A percentile compares a stretch with the other conserved stretches of the same genome.
phyloP scores from a whole-genome alignment of 2,888 invertebrate species.

The Tuta absoluta region DNA sequence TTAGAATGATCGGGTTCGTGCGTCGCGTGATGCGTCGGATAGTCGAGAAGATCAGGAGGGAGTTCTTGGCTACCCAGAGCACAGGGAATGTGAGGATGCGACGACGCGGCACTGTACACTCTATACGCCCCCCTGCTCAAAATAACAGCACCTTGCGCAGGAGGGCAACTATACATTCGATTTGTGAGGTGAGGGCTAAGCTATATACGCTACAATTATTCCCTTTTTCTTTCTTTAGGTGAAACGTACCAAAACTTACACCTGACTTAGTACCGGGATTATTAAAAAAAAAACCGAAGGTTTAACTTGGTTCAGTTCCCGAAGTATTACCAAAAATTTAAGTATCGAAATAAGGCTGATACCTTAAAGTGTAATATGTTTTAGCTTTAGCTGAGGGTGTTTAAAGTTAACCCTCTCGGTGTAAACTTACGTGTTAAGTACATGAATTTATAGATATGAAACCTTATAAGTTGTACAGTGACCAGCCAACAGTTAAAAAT shows the following conservation, averaged over 20 bases:
- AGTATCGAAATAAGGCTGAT: background rate
- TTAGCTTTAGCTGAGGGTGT: background rate
- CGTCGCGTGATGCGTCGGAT: slow-evolving; percentile 57
- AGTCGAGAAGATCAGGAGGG: slow-evolving; percentile 55
- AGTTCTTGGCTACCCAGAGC: slow-evolving; percentile 50
- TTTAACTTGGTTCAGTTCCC: too few relatives aligned
- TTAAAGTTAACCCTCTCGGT: background rate
- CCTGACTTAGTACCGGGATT: too few relatives aligned
- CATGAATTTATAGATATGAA: slow-evolving; percentile 8
- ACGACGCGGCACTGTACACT: slow-evolving; percentile 58
- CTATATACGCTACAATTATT: background rate
- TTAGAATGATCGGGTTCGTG: slow-evolving; percentile 51
- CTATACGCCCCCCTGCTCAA: slow-evolving; percentile 44
- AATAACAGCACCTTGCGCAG: slow-evolving; percentile 45
- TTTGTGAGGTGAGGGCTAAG: slow-evolving; percentile 63
- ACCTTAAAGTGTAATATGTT: background rate
- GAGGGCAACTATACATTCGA: slow-evolving; percentile 64
- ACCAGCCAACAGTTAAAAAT: background rate
- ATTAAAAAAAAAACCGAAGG: too few relatives aligned
- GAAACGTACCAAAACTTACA: too few relatives aligned
- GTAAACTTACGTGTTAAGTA: slow-evolving; percentile 2
- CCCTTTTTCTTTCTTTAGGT: too few relatives aligned
- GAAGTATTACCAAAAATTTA: background rate
- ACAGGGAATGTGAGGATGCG: slow-evolving; percentile 51
- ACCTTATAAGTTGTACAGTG: background rate